Evolutionary conservation across 2,797 vertebrate species (phyloP), one percentile per base, ranked within the genome.

Genomic region (Cuculus canorus): DNA sequence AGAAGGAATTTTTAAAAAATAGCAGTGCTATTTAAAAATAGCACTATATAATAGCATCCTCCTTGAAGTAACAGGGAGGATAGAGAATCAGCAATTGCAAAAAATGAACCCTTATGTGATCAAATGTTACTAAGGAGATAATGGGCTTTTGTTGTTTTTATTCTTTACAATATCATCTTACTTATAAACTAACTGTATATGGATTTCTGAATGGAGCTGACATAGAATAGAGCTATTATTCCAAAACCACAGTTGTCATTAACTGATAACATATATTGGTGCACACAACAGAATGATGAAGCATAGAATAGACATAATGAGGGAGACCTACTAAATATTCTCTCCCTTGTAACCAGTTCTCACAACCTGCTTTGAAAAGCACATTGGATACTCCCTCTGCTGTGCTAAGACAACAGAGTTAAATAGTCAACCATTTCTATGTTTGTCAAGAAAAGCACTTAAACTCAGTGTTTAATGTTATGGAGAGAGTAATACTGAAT

Each of bases 91-190:
- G 24, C 28, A 73, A 5, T 43, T 83, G 35, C 30, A 70, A 63
- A 71, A 90, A 71, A 12, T 14, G 43, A 24, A 47, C 11, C 19
- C 35, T 63, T 54, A 41, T 14, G 11, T 0, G 0, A 30, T 59
- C 21, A 63, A 23, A 78, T 25, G 10, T 45, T 82, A 18, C 41
- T 57, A 45, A 50, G 11, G 13, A 66, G 41, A 15, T 53, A 59
- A 63, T 7, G 16, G 25, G 2, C 23, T 57, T 85, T 93, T 69
- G 5, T 53, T 53, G 69, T 23, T 48, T 60, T 88, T 35, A 23
- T 86, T 79, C 64, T 80, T 92, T 68, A 15, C 10, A 14, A 45
- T 28, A 35, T 13, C 6, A 47, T 39, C 63, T 91, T 84, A 25
- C 33, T 66, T 77, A 50, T 21, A 65, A 84, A 69, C 5, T 32